Base-by-base conservation (phyloP, 2,797 vertebrate species). In the Macroramphosus scolopax region DNA sequence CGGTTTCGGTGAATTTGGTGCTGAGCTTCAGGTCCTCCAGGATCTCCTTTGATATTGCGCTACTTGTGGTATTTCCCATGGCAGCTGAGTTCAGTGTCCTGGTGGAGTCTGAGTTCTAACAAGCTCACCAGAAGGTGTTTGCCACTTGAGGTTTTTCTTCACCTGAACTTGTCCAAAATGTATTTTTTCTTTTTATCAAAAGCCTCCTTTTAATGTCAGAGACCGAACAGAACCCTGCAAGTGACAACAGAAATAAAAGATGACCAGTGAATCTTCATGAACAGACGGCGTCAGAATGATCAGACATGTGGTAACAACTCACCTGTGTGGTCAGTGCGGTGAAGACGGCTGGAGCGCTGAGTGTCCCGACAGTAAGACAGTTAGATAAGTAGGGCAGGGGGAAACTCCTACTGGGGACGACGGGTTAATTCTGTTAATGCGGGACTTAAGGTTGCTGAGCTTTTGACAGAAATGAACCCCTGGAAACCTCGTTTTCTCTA, bases 61-160 rank as follows among this genome's bases (percentile, higher is more conserved):
- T 77, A 52, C 91, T 92, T 63, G 88, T 90, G 18, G 84, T 10
- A 70, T 92, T 92, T 47, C 91, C 91, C 91, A 92, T 92, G 29
- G 45, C 72, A 10, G 39, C 4, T 50, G 29, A n/a, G n/a, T n/a
- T n/a, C n/a, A n/a, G n/a, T n/a, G n/a, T n/a, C 38, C 20, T 60
- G 6, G 20, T 22, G 6, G 20, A 22, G 33, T 35, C 14, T 17
- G 6, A 16, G 14, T 4, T 16, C 3, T 2, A 3, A n/a, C n/a
- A n/a, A n/a, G n/a, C n/a, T n/a, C n/a, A n/a, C n/a, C n/a, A n/a
- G n/a, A n/a, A n/a, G n/a, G n/a, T n/a, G n/a, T n/a, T n/a, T n/a
- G n/a, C n/a, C n/a, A n/a, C n/a, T n/a, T n/a, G 3, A 16, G 17
- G 14, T 16, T 14, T 17, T 35, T 6, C 5, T 17, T 4, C 14